Evolutionary conservation across 2,888 invertebrate genomes (phyloP).

Genomic region (Lycaena phlaeas): DNA sequence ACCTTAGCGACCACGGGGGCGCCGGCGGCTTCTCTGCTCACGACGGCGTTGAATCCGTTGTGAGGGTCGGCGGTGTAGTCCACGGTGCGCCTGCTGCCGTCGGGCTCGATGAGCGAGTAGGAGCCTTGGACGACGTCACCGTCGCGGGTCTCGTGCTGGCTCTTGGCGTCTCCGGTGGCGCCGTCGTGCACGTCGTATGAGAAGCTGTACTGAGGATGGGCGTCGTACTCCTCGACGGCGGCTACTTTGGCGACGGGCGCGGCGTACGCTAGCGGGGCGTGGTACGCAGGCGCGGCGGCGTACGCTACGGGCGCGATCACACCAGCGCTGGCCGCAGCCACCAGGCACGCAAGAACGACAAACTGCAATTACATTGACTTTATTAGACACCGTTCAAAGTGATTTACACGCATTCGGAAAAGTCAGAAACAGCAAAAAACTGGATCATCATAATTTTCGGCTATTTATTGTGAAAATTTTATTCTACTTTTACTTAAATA

Average conservation of each 20-base stretch:
- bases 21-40: constrained; percentile 22
- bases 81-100: constrained; percentile 63
- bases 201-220: constrained; percentile 64
- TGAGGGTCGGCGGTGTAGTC: not conserved
- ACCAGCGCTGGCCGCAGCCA: constrained; percentile 50
- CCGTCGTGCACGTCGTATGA: constrained; percentile 72
- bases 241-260: constrained; percentile 21
- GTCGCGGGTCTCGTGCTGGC: constrained; percentile 57
- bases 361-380: constrained; percentile 36
- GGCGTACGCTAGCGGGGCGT: constrained; percentile 31
- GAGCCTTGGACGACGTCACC: constrained; percentile 64
- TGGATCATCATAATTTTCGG: no score
- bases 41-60: not conserved
- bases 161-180: constrained; percentile 61
- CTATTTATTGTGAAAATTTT: no score
- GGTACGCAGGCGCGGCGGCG: constrained; percentile 29
- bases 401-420: no score
- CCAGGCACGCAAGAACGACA: constrained; percentile 46
- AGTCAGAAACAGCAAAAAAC: no score
- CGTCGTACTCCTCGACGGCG: constrained; percentile 39
- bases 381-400: constrained; percentile 15
- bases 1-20: constrained; percentile 43
- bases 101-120: constrained; percentile 69
- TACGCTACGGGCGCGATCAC: constrained; percentile 36
- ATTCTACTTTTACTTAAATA: no score